Base-by-base conservation (phyloP, 1,140 invertebrate genomes). In the Cyclargus thomasi region DNA sequence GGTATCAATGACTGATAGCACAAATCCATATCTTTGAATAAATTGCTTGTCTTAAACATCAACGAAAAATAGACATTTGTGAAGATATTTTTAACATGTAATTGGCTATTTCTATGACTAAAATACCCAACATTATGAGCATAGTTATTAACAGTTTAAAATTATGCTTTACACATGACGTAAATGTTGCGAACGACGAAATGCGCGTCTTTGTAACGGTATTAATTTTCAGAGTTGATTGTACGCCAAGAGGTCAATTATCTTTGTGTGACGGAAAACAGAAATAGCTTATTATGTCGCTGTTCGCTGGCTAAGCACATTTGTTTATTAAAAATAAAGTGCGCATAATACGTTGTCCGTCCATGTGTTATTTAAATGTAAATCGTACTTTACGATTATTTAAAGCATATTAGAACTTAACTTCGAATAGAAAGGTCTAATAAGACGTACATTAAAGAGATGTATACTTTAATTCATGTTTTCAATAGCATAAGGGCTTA, bases 181-280 rank as follows among this genome's bases (percentile, higher is more conserved):
- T 59, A 20, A 59, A 21, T 59, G 21, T 20, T 20, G 55, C 17
- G 18, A 59, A 20, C 55, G 55, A 5, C 55, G 39, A 59, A 59
- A 59, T 59, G 55, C 55, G 55, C 55, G 55, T 59, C 55, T 59
- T 59, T 59, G 55, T 59, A 59, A 59, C 55, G 55, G 55, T 59
- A 59, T 59, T 59, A 59, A 59, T 59, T 59, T 59, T 59, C 55
- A 59, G 55, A 59, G 55, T 59, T 59, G 55, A 59, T 59, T 59
- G 55, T 59, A 59, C 55, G 55, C 55, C 55, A 59, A 59, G 55
- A 59, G 55, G 55, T 59, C 55, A 59, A 59, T 59, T 59, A 59
- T 59, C 55, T 17, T n/a, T 21, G 55, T 59, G 10, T 59, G 55
- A 20, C 55, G 55, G 18, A 59, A 59, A 59, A 59, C 18, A 21